Base-by-base conservation (phyloP, 1,140 invertebrate genomes). In the Delia radicum region DNA sequence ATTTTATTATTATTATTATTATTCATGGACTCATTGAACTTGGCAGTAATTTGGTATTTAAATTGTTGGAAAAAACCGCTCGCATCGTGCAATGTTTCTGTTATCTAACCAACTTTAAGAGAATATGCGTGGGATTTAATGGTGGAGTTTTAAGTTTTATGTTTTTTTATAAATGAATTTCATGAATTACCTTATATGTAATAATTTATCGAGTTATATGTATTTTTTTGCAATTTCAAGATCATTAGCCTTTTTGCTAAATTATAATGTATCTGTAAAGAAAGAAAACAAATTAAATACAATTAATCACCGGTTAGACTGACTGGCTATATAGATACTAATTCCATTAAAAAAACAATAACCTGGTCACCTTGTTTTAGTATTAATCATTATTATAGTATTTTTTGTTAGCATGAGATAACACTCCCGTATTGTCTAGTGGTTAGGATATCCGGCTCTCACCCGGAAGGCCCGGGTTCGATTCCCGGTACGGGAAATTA, bases 361-460 rank as follows among this genome's bases (percentile, higher is more conserved):
- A n/a, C n/a, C n/a, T n/a, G n/a, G n/a, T n/a, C n/a, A n/a, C n/a
- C n/a, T n/a, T n/a, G n/a, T n/a, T n/a, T n/a, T n/a, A n/a, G n/a
- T n/a, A n/a, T n/a, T n/a, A n/a, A n/a, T n/a, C n/a, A n/a, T n/a
- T n/a, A n/a, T n/a, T n/a, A n/a, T n/a, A n/a, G n/a, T n/a, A n/a
- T n/a, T n/a, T n/a, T n/a, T n/a, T n/a, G n/a, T n/a, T n/a, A n/a
- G n/a, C n/a, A n/a, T n/a, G n/a, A n/a, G n/a, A n/a, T n/a, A 65
- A 71, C 31, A 42, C 61, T 88, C 87, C 89, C 89, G 88, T 90
- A 89, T 90, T 88, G 89, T 90, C 92, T 93, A 93, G 92, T 93
- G 92, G 92, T 91, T 93, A 93, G 92, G 91, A 93, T 93, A 93
- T 90, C 91, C 92, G 91, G 92, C 91, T 93, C 90, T 93, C 92